Conservation (phyloP, 64 coral and sea anemone genomes). For the Platygyra sinensis region DNA sequence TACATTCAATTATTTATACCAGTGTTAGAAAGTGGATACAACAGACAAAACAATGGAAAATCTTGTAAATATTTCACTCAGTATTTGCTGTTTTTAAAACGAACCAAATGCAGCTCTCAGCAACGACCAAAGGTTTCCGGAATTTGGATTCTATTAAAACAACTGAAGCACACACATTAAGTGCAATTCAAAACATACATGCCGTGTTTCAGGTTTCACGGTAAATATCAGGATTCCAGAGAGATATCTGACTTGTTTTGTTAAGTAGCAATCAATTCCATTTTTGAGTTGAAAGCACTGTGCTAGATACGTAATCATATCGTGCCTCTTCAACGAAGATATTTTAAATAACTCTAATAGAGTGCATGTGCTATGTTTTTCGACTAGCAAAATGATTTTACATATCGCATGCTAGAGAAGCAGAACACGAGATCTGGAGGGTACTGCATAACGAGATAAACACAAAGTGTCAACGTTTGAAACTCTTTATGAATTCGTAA, state of each 20-base stretch:
- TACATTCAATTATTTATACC: constrained; percentile 5
- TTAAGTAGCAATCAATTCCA: neutral
- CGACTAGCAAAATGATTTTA: neutral
- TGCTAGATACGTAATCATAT: neutral
- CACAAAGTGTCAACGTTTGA: neutral
- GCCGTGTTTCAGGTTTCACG: constrained; percentile 19
- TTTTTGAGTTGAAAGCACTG: neutral
- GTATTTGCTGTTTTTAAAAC: neutral
- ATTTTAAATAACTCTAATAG: no score
- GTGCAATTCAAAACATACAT: constrained; percentile 6
- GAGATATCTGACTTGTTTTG: neutral
- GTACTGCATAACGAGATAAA: neutral
- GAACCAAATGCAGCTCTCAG: constrained; percentile 14
- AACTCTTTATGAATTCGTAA: neutral
- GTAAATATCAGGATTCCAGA: neutral
- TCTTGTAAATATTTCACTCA: neutral
- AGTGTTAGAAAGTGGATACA: neutral
- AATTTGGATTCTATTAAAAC: neutral
- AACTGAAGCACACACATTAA: neutral
- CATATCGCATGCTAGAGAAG: neutral
- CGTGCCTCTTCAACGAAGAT: no score
- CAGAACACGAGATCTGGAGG: neutral
- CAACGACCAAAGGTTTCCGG: neutral
- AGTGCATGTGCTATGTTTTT: no score
- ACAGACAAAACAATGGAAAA: neutral